Conservation (phyloP, 2,888 invertebrate genomes). For the Coleophora flavipennella region DNA sequence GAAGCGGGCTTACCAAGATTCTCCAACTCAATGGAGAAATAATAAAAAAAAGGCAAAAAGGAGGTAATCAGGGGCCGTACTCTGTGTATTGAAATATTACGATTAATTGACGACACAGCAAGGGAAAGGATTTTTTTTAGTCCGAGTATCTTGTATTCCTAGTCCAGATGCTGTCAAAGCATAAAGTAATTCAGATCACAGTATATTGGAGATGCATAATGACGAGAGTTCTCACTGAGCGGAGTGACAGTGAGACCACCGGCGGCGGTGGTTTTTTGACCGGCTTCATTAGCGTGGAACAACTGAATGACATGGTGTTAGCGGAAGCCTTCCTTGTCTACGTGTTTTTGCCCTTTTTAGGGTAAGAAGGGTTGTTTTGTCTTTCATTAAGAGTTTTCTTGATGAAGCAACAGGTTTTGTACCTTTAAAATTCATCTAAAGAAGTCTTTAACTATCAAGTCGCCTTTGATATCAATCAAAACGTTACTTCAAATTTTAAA, state of each 20-base stretch:
- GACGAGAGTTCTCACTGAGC: constrained; percentile 22
- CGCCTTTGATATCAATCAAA: background rate
- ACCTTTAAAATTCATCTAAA: background rate
- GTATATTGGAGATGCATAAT: constrained; percentile 31
- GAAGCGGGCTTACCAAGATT: no score
- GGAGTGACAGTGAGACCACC: constrained; percentile 54
- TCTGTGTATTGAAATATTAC: no score
- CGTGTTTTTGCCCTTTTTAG: background rate
- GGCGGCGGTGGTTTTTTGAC: constrained; percentile 56
- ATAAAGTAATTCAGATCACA: constrained; percentile 23
- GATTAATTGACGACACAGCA: no score
- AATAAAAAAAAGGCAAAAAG: no score
- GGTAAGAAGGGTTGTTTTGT: no score
- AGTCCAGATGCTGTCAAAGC: no score
- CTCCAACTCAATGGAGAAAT: no score
- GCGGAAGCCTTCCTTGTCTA: constrained; percentile 21
- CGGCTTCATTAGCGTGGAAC: constrained; percentile 49
- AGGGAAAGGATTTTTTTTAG: no score
- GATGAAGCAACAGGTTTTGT: background rate
- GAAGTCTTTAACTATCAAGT: background rate
- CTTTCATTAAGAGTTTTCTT: no score
- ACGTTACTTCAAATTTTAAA: no score
- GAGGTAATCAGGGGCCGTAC: no score
- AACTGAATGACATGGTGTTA: constrained; percentile 41
- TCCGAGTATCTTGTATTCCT: no score